Evolutionary conservation across 1,140 invertebrate species (phyloP).

Genomic region (Macrocentrus cingulum): DNA sequence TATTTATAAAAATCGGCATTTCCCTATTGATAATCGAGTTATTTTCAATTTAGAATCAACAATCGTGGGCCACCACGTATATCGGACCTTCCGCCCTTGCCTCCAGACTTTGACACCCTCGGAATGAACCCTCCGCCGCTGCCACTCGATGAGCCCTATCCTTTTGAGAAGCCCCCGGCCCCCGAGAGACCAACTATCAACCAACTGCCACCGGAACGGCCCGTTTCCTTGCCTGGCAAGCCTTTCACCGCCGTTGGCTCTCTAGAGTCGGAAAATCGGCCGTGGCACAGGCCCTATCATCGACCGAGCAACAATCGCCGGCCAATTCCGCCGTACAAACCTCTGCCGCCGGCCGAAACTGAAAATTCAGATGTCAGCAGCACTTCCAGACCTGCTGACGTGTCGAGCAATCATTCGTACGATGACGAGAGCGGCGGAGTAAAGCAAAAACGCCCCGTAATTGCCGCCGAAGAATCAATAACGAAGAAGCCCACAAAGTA

Average conservation of each 20-base stretch:
- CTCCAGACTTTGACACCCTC: constrained; percentile 69
- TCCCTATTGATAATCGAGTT: too few species aligned
- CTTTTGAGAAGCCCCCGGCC: constrained; percentile 57
- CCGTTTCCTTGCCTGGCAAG: constrained; percentile 47
- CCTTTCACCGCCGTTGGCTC: too few species aligned
- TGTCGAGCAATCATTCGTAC: constrained; percentile 6
- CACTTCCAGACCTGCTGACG: constrained; percentile 2
- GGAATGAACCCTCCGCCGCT: constrained; percentile 58
- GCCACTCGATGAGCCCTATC: constrained; percentile 47
- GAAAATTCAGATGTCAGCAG: constrained; percentile 35
- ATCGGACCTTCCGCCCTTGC: constrained; percentile 69
- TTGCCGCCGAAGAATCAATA: constrained; percentile 13
- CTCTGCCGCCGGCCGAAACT: constrained; percentile 51
- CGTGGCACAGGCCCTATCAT: constrained; percentile 58
- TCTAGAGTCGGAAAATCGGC: too few species aligned
- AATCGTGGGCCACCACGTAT: constrained; percentile 84
- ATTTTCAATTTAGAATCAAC: constrained; percentile 68
- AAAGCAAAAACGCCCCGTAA: neutral
- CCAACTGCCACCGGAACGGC: constrained; percentile 57
- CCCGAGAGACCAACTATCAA: constrained; percentile 66
- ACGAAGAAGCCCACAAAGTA: constrained; percentile 40
- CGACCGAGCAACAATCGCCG: constrained; percentile 42
- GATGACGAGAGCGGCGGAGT: constrained; percentile 2
- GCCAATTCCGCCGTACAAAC: constrained; percentile 62
- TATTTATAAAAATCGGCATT: neutral